Evolutionary conservation across 2,113 vertebrate species (phyloP).

Genomic region (Phylloscopus trochiloides): DNA sequence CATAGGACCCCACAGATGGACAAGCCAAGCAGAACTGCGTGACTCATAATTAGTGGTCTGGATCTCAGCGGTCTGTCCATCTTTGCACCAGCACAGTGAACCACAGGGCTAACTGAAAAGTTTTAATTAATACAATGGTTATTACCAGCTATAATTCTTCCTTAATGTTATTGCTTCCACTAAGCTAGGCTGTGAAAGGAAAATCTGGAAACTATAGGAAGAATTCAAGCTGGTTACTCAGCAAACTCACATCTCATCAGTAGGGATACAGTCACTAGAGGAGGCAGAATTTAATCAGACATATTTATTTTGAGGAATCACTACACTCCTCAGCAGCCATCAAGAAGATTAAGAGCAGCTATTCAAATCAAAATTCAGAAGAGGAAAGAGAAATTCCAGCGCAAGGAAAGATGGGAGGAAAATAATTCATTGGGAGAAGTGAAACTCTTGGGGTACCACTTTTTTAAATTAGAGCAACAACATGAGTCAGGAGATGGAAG

Average conservation of each 20-base stretch:
- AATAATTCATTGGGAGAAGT: fast-evolving
- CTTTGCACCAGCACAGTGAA: not conserved
- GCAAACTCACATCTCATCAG: not conserved
- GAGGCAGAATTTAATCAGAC: not conserved
- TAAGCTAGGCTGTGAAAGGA: not conserved
- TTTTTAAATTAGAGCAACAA: not conserved
- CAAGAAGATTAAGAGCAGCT: not conserved
- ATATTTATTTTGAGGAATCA: not conserved
- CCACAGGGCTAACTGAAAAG: not conserved
- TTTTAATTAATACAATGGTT: not conserved
- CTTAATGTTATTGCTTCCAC: not conserved
- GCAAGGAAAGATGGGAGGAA: not conserved
- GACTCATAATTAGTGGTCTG: not conserved
- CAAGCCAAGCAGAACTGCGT: not conserved
- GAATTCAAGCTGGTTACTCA: not conserved
- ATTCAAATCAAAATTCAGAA: not conserved
- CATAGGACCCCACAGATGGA: not conserved
- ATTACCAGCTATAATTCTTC: not conserved
- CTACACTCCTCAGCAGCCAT: not conserved
- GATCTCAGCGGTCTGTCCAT: not conserved
- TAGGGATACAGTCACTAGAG: not conserved
- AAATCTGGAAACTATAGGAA: not conserved
- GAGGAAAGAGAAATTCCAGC: not conserved
- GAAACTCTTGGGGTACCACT: not conserved
- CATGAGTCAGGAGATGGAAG: not conserved